Conservation (phyloP, 2,113 vertebrate genomes). For the Thamnophis sirtalis region DNA sequence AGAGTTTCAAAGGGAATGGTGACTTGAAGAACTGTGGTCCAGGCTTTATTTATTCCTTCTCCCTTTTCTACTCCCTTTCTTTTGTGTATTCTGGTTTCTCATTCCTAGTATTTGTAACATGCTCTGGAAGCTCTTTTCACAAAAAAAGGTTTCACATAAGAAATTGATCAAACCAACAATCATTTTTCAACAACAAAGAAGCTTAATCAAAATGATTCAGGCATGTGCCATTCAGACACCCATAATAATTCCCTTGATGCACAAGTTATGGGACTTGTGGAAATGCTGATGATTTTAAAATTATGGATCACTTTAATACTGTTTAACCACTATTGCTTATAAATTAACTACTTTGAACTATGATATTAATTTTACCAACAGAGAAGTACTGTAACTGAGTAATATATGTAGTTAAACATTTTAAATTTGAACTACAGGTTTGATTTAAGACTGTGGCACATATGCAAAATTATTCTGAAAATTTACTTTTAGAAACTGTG, state of each 20-base stretch:
- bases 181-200: background rate
- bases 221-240: background rate
- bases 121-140: background rate
- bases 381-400: too few relatives aligned
- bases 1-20: background rate
- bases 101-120: background rate
- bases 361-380: background rate
- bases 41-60: background rate
- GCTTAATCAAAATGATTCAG: background rate
- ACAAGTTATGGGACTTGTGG: background rate
- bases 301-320: background rate
- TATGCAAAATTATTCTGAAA: background rate
- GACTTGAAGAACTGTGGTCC: background rate
- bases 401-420: background rate
- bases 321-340: background rate
- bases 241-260: background rate
- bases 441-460: background rate
- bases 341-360: background rate
- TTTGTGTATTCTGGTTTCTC: background rate
- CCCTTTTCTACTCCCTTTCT: background rate
- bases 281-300: background rate
- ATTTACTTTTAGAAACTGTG: background rate
- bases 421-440: background rate
- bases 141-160: background rate
- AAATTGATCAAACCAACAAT: background rate